Percentiles rank a stretch among this genome's conserved stretches.
Conservation (phyloP, 2,113 vertebrate species). For the Ariopsis seemanni region DNA sequence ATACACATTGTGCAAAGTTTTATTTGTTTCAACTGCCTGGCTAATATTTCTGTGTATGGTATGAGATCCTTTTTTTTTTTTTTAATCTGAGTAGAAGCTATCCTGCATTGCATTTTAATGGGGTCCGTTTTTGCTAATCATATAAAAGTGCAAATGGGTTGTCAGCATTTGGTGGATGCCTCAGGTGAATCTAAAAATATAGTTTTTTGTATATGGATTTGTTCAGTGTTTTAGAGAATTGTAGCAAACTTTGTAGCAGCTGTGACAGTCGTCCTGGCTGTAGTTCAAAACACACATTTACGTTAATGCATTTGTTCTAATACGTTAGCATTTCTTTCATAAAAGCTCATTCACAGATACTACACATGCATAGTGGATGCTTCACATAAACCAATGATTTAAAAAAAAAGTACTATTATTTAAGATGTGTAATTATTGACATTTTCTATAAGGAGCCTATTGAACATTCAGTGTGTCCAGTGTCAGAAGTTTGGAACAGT, state of each 20-base stretch:
- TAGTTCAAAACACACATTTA: background rate
- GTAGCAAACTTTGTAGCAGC: background rate
- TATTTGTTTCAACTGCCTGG: conserved; percentile 12
- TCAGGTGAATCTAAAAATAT: conserved; percentile 20
- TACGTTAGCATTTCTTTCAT: background rate
- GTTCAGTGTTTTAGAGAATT: background rate
- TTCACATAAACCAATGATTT: background rate
- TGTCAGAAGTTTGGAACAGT: background rate
- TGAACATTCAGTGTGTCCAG: background rate
- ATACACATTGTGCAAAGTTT: background rate
- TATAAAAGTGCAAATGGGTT: conserved; percentile 8
- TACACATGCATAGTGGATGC: background rate
- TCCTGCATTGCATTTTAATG: conserved; percentile 25
- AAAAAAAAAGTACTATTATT: background rate
- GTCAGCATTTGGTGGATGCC: background rate
- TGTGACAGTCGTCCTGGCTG: background rate
- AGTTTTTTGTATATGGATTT: background rate
- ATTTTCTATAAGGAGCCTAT: background rate
- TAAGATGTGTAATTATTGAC: background rate
- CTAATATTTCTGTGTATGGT: background rate
- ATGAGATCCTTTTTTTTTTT: background rate
- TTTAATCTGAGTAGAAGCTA: background rate
- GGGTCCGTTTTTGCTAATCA: conserved; percentile 22
- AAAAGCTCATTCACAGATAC: background rate
- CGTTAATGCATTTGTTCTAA: background rate